Conservation (phyloP, 30 jellyfish, hydroid and myxozoan genomes). For the Hydractinia echinata region DNA sequence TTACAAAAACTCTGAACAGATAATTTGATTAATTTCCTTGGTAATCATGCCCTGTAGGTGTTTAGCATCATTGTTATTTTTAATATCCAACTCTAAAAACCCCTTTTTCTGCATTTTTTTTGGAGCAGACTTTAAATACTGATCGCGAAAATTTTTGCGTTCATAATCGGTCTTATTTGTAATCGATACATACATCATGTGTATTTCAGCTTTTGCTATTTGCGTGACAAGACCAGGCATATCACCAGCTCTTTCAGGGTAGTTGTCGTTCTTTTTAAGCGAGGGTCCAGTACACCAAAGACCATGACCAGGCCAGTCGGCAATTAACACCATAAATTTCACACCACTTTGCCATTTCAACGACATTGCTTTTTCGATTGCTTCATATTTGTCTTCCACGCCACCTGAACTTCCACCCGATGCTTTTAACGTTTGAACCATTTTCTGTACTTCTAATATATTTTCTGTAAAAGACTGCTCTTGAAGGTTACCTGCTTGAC, state of each 20-base stretch:
- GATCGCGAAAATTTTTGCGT: neutral
- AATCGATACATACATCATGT: conserved; percentile 11
- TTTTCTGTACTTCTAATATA: neutral
- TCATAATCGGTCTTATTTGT: neutral
- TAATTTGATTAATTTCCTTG: neutral
- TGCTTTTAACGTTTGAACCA: neutral
- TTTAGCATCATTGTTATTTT: neutral
- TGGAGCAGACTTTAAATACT: neutral
- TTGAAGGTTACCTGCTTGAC: neutral
- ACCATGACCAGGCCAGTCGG: neutral
- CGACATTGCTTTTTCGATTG: neutral
- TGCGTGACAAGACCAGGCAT: neutral
- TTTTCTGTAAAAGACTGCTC: neutral
- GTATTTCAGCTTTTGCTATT: neutral
- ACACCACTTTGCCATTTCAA: conserved; percentile 2
- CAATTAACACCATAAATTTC: neutral
- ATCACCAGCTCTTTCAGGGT: neutral
- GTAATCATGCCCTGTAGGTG: neutral
- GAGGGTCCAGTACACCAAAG: neutral
- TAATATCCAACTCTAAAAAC: conserved; percentile 3
- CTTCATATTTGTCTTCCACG: conserved; percentile 8
- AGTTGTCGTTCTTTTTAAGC: neutral
- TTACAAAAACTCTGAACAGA: conserved; percentile 16
- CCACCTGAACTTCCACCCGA: neutral
- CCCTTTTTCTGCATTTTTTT: neutral